A percentile compares a stretch with the other conserved stretches of the same genome.
These are phyloP conservation scores for Drosophila tropicalis DNA, from an alignment of 1,140 invertebrate species.

Conservation along the genomic window DNA sequence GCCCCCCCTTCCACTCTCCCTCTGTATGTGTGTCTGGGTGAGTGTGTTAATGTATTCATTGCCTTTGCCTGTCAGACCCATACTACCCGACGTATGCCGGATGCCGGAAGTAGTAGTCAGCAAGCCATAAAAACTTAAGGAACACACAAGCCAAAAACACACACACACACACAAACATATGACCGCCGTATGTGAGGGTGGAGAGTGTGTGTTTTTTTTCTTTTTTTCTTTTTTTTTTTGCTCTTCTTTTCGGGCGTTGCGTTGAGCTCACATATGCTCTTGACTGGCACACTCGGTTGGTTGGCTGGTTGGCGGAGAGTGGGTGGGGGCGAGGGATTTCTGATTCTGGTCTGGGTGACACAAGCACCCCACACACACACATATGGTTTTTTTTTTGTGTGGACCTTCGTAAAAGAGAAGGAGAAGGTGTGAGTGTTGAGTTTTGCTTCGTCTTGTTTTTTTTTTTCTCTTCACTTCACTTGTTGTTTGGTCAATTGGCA, in stretches of 20 bases:
- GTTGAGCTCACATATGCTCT: conserved; percentile 67
- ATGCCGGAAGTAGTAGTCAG: conserved; percentile 79
- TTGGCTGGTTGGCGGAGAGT: not conserved
- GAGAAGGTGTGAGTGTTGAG: conserved; percentile 15
- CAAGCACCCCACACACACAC: conserved; percentile 33
- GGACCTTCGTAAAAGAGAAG: conserved; percentile 40
- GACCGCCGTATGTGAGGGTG: not conserved
- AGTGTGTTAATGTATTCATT: conserved; percentile 80
- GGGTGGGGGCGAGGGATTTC: not conserved
- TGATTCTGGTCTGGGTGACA: conserved; percentile 52
- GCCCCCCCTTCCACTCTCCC: not conserved
- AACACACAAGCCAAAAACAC: conserved; percentile 38
- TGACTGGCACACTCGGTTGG: conserved; percentile 29
- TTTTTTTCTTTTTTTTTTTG: conserved; percentile 28
- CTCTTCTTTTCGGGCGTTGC: conserved; percentile 52
- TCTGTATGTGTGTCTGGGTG: conserved; percentile 45
- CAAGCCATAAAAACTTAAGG: conserved; percentile 81
- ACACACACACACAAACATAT: conserved; percentile 15
- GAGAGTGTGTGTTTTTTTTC: conserved; percentile 18
- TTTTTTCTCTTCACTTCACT: conserved; percentile 48
- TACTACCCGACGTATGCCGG: conserved; percentile 33
- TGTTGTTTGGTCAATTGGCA: conserved; percentile 72
- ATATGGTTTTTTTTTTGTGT: not conserved
- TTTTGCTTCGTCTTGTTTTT: conserved; percentile 20
- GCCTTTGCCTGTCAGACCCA: conserved; percentile 44